Conservation (phyloP, 2,113 vertebrate species). For the Phrynosoma platyrhinos region DNA sequence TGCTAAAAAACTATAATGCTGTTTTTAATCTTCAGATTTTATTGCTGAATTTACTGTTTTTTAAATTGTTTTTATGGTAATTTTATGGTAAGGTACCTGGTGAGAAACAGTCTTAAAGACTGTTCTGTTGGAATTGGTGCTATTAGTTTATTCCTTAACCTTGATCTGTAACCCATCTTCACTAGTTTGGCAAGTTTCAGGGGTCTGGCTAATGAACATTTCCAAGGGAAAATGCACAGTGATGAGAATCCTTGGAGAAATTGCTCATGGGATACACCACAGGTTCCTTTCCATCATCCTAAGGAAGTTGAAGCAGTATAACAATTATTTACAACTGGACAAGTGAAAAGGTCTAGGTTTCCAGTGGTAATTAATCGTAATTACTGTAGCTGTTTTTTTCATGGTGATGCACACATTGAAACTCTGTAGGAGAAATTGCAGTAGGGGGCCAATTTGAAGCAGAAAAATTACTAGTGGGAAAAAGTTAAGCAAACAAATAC, state of each 20-base stretch:
- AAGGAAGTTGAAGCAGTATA: neutral
- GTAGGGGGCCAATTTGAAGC: neutral
- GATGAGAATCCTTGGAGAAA: neutral
- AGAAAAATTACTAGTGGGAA: conserved; percentile 52
- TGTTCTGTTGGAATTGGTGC: neutral
- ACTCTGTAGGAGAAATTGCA: neutral
- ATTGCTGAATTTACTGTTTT: neutral
- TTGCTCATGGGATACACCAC: neutral
- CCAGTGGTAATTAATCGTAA: neutral
- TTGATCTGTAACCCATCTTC: neutral
- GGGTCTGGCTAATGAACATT: neutral
- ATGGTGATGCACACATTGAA: neutral
- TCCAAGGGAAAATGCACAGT: neutral
- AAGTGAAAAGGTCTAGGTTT: neutral
- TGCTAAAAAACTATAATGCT: no score
- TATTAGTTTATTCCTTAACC: neutral
- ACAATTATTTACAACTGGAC: no score
- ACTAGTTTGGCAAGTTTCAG: neutral
- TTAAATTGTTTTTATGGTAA: neutral
- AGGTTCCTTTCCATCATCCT: neutral
- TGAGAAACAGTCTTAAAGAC: neutral
- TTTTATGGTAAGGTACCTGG: neutral
- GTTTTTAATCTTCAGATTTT: neutral
- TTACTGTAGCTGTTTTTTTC: neutral
- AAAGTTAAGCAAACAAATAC: conserved; percentile 50